phyloP scores from a whole-genome alignment of 1,140 invertebrate species.

The Sipha flava region DNA sequence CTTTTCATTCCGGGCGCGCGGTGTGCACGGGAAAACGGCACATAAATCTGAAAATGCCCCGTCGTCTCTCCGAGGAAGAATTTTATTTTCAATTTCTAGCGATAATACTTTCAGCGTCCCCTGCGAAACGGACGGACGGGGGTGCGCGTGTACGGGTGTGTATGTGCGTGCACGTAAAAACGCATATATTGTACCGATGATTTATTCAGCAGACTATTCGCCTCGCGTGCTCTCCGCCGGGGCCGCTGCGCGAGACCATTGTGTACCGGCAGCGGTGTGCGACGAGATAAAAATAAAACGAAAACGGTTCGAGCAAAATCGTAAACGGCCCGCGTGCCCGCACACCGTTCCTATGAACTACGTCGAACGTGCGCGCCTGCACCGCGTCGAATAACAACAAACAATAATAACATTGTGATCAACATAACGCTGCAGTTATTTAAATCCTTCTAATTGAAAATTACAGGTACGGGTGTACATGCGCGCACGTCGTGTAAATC shows the following conservation, averaged over 20 bases:
- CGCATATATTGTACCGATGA: background rate
- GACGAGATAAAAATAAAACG: background rate
- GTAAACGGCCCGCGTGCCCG: no score
- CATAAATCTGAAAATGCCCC: background rate
- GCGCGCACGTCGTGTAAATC: no score
- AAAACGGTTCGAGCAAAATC: background rate
- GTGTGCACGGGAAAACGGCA: background rate
- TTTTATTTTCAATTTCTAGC: background rate
- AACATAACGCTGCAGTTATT: background rate
- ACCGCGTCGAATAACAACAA: no score
- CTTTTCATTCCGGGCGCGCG: background rate
- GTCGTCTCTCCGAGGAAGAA: background rate
- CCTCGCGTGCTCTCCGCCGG: no score
- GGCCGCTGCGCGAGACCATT: no score
- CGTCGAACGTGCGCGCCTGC: no score
- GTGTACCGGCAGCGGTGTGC: background rate
- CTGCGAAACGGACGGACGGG: background rate
- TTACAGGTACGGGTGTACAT: background rate
- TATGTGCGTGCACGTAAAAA: background rate
- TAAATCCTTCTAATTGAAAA: background rate
- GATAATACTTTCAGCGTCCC: background rate
- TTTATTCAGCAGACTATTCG: background rate
- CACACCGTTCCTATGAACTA: no score
- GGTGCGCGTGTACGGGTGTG: background rate
- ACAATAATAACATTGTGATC: no score